Evolutionary conservation across 2,888 invertebrate species (phyloP).

Genomic region (Siphlonurus alternatus): DNA sequence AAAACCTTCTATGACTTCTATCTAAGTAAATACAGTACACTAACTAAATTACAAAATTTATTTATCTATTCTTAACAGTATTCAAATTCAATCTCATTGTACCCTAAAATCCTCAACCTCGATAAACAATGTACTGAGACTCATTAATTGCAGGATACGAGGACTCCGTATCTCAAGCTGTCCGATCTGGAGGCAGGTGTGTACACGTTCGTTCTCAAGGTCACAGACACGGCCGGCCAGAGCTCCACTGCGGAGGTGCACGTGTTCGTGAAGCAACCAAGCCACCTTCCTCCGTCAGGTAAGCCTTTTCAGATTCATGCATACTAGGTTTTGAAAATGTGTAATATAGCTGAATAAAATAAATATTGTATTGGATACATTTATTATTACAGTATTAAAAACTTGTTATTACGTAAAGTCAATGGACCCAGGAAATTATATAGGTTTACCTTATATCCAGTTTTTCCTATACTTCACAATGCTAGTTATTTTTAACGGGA

Average conservation of each 20-base stretch:
- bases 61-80: no score
- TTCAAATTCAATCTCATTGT: no score
- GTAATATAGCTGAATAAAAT: background rate
- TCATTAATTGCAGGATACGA: constrained; percentile 53
- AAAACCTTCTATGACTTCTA: no score
- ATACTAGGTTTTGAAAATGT: background rate
- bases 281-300: constrained; percentile 66
- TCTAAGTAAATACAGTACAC: no score
- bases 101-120: no score
- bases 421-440: no score
- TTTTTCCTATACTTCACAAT: no score
- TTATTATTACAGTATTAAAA: background rate
- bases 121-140: no score
- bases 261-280: constrained; percentile 83
- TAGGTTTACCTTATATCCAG: no score
- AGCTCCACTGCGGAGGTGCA: constrained; percentile 74
- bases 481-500: no score
- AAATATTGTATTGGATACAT: background rate
- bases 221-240: constrained; percentile 82
- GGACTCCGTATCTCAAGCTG: constrained; percentile 72
- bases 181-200: constrained; percentile 86
- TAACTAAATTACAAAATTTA: no score
- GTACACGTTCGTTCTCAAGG: constrained; percentile 84
- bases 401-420: no score
- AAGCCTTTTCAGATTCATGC: constrained; percentile 21